Evolutionary conservation across 2,888 invertebrate species (phyloP).

Genomic region (Morpho helenor): DNA sequence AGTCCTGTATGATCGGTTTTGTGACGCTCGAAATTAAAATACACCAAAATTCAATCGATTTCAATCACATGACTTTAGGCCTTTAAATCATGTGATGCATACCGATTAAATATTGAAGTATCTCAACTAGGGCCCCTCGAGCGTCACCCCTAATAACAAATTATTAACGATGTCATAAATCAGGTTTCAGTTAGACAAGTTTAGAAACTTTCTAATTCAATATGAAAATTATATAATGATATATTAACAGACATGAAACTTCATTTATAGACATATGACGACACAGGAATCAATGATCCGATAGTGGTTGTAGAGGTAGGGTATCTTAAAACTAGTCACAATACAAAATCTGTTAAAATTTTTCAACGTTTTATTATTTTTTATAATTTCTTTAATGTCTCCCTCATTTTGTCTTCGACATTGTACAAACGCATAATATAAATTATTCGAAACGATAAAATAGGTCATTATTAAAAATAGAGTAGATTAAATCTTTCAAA

Average conservation of each 20-base stretch:
- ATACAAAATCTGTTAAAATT: slow-evolving; percentile 65
- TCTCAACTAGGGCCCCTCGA: slow-evolving; percentile 66
- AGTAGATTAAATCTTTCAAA: slow-evolving; percentile 77
- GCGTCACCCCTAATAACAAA: slow-evolving; percentile 63
- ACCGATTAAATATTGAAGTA: slow-evolving; percentile 55
- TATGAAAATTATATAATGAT: slow-evolving; percentile 2
- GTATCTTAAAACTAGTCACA: slow-evolving; percentile 45
- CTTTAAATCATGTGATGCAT: slow-evolving; percentile 69
- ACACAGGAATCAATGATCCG: slow-evolving; percentile 52
- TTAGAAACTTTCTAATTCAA: neutral
- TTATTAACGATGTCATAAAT: slow-evolving; percentile 41
- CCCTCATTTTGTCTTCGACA: slow-evolving; percentile 68
- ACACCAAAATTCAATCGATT: slow-evolving; percentile 61
- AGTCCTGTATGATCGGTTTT: slow-evolving; percentile 59
- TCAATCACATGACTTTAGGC: slow-evolving; percentile 71
- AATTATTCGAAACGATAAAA: slow-evolving; percentile 78
- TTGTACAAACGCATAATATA: slow-evolving; percentile 75
- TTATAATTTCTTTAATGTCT: slow-evolving; percentile 76
- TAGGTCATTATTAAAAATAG: slow-evolving; percentile 75
- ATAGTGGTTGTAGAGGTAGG: slow-evolving; percentile 52
- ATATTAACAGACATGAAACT: slow-evolving; percentile 34
- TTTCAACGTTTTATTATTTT: slow-evolving; percentile 76
- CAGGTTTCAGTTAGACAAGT: slow-evolving; percentile 37
- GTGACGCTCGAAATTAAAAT: slow-evolving; percentile 61
- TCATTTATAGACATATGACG: slow-evolving; percentile 52